phyloP scores from a whole-genome alignment of 2,113 vertebrate species.

The Tylochromis polylepis region DNA sequence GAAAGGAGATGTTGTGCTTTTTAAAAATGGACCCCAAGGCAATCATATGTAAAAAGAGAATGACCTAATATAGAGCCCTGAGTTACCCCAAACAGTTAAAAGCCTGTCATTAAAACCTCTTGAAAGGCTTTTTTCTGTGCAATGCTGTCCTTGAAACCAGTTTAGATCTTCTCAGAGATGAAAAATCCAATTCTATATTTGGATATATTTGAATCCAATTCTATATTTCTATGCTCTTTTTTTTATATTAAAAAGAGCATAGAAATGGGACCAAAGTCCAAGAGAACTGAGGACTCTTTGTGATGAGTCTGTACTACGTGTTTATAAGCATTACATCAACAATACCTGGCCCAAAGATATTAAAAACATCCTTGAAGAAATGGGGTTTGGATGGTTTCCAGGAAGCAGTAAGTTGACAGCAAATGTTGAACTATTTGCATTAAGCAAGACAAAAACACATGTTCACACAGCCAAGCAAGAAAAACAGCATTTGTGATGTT shows the following conservation, averaged over 20 bases:
- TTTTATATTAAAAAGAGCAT: too few species aligned
- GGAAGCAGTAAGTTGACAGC: neutral
- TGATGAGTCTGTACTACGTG: neutral
- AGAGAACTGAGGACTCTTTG: too few species aligned
- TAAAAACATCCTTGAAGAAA: neutral
- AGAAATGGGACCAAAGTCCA: too few species aligned
- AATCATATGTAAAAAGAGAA: neutral
- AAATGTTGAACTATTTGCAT: neutral
- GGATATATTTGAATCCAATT: too few species aligned
- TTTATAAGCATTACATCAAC: neutral
- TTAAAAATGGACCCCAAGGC: neutral
- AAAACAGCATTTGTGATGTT: neutral
- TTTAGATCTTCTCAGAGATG: neutral
- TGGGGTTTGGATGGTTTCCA: neutral
- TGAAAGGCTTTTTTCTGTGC: neutral
- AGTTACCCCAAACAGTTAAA: neutral
- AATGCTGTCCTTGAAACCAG: accelerated
- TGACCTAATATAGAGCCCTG: neutral
- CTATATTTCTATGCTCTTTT: too few species aligned
- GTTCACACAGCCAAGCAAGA: neutral
- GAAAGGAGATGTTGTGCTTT: neutral
- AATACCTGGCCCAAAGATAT: neutral
- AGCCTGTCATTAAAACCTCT: neutral
- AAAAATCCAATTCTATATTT: too few species aligned
- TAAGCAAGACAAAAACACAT: neutral